Conservation (phyloP, 2,797 vertebrate genomes). For the Alosa sapidissima region DNA sequence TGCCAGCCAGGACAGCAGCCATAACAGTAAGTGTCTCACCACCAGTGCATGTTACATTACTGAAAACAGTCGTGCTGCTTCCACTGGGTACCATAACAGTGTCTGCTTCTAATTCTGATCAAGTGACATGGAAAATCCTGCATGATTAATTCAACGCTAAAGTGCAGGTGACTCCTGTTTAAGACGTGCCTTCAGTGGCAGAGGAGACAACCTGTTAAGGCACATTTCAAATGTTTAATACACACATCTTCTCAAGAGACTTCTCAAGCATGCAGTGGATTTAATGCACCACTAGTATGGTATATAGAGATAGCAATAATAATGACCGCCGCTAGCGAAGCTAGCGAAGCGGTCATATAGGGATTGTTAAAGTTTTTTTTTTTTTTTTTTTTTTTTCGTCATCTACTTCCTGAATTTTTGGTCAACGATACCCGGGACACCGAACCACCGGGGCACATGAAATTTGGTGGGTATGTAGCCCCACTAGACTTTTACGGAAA, state of each 20-base stretch:
- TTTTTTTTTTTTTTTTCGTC: too few relatives aligned
- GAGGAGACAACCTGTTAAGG: not conserved
- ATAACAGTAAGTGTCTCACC: not conserved
- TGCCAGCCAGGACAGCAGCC: not conserved
- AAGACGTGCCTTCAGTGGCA: not conserved
- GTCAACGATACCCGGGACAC: too few relatives aligned
- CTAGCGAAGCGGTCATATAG: too few relatives aligned
- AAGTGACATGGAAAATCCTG: conserved; percentile 9
- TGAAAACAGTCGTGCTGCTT: not conserved
- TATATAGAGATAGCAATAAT: too few relatives aligned
- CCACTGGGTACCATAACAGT: not conserved
- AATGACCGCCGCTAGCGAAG: too few relatives aligned
- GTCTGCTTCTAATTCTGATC: not conserved
- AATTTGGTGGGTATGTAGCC: too few relatives aligned
- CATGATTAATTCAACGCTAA: conserved; percentile 1
- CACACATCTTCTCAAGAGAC: not conserved
- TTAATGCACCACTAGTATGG: not conserved
- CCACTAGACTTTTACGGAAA: too few relatives aligned
- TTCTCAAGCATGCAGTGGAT: not conserved
- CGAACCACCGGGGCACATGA: too few relatives aligned
- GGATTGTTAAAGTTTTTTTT: too few relatives aligned
- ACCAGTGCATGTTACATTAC: not conserved
- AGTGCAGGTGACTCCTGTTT: not conserved
- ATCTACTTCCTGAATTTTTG: too few relatives aligned
- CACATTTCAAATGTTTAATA: not conserved